Percentiles rank a stretch among this genome's conserved stretches.
Conservation (phyloP, 2,888 invertebrate genomes). For the Prosopocoilus inquinatus region DNA sequence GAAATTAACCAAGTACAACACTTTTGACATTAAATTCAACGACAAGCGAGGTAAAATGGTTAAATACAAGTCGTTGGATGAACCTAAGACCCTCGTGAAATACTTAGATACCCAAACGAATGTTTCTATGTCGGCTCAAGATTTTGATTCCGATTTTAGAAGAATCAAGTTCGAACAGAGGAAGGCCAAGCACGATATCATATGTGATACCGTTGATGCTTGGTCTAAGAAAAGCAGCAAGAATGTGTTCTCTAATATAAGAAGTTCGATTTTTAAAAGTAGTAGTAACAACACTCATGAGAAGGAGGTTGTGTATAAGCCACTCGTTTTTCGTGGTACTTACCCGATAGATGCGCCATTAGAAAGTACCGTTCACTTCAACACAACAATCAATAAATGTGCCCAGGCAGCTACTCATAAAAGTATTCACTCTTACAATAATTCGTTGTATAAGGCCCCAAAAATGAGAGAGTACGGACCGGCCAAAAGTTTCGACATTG, state of each 20-base stretch:
- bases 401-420: background rate
- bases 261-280: conserved; percentile 43
- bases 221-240: conserved; percentile 55
- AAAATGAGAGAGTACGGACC: conserved; percentile 50
- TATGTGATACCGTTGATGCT: conserved; percentile 62
- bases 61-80: conserved; percentile 46
- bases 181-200: conserved; percentile 53
- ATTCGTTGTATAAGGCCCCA: conserved; percentile 20
- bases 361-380: conserved; percentile 14
- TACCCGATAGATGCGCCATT: conserved; percentile 79
- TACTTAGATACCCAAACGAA: conserved; percentile 45
- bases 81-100: conserved; percentile 40
- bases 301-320: conserved; percentile 54
- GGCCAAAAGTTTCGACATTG: conserved; percentile 58
- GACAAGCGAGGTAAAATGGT: conserved; percentile 39
- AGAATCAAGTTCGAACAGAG: conserved; percentile 38
- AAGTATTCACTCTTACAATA: conserved; percentile 5
- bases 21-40: conserved; percentile 43
- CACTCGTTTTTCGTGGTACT: conserved; percentile 80
- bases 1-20: conserved; percentile 46
- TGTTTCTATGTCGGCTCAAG: conserved; percentile 46
- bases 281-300: conserved; percentile 32
- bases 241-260: conserved; percentile 44
- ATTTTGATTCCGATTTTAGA: conserved; percentile 43
- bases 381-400: conserved; percentile 8